Base-by-base conservation (phyloP, 2,113 vertebrate genomes). In the Protobothrops mucrosquamatus region DNA sequence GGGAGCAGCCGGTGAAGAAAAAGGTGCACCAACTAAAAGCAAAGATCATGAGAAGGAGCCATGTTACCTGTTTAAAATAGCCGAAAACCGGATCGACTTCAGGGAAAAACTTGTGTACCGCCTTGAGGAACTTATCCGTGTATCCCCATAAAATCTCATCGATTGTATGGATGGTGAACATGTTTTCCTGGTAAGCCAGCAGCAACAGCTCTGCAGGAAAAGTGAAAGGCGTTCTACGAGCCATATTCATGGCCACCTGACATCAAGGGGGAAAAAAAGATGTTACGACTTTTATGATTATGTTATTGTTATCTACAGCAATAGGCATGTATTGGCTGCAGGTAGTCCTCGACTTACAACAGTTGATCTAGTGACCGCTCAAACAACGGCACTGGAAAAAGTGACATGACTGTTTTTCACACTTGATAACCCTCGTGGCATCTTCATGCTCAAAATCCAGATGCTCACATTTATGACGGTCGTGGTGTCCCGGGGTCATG, bases 81-180 rank as follows among this genome's bases (percentile, higher is more conserved):
- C 99, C 99, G 24, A 99, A 99, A 12, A 97, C 85, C 0, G 97
- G 94, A 34, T 99, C 98, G 1, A 99, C 5, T 0, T 95, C 91
- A 0, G 96, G 97, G 0, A 26, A 23, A 0, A 98, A 2, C 0
- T 1, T 0, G 0, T 97, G 97, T 18, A 99, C 61, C 5, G 95
- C 26, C 56, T 97, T 97, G 7, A 99, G 97, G 2, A 99, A 93
- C 18, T 90, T 94, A 91, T 99, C 99, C 90, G 97, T 98, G 94
- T 99, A 99, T 48, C 99, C 99, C 99, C 99, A 99, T 15, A 99
- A 97, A 51, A 99, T 95, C 14, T 99, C 98, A 0, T 98, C 96
- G 0, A 99, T 98, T 0, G 97, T 97, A 94, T 14, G 98, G 0
- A 97, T 98, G 6, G 95, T 96, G 59, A 99, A 99, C 55, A 99